Evolutionary conservation across 2,888 invertebrate genomes (phyloP).

Genomic region (Cerceris ruficornis): DNA sequence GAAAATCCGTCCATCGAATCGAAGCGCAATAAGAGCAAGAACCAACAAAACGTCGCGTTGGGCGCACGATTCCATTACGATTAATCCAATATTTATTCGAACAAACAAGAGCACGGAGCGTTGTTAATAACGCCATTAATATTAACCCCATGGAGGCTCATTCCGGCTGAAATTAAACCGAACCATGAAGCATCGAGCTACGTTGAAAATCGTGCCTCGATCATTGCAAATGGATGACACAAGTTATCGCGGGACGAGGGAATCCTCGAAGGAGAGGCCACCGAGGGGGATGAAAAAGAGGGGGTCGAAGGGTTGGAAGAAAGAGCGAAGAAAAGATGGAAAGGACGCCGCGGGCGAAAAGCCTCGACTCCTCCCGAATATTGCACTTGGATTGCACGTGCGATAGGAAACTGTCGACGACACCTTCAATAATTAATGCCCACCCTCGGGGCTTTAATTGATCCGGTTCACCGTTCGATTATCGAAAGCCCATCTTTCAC

Average conservation of each 20-base stretch:
- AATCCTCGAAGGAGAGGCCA: neutral
- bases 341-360: slow-evolving; percentile 34
- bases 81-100: neutral
- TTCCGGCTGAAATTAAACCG: slow-evolving; percentile 38
- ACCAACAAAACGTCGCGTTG: neutral
- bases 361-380: slow-evolving; percentile 58
- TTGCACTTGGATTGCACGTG: slow-evolving; percentile 58
- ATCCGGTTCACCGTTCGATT: slow-evolving; percentile 70
- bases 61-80: neutral
- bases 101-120: neutral
- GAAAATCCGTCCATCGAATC: no score
- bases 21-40: neutral
- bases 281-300: neutral
- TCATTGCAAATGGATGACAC: neutral
- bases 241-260: slow-evolving; percentile 7
- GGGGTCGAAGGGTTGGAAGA: neutral
- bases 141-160: slow-evolving; percentile 25
- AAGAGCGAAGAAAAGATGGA: slow-evolving; percentile 6
- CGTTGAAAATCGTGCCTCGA: neutral
- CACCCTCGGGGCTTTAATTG: slow-evolving; percentile 66
- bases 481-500: slow-evolving; percentile 69
- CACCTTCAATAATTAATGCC: slow-evolving; percentile 70
- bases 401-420: slow-evolving; percentile 68
- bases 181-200: slow-evolving; percentile 1
- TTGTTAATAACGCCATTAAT: slow-evolving; percentile 36